Conservation (phyloP, 2,113 vertebrate genomes). For the Clinocottus analis region DNA sequence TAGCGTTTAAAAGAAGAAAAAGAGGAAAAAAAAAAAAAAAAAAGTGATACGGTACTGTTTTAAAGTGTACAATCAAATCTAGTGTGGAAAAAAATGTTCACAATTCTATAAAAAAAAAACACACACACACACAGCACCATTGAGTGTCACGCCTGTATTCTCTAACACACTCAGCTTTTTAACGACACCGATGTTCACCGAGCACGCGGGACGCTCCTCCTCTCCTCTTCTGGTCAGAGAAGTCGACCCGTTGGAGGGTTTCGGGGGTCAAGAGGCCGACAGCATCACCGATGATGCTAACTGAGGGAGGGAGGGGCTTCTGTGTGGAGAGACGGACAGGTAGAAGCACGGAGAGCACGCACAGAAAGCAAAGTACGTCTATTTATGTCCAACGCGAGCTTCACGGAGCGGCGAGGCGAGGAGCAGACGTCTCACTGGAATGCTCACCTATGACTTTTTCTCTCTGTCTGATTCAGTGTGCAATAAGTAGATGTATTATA, state of each 20-base stretch:
- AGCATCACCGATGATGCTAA: constrained; percentile 22
- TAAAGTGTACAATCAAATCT: constrained; percentile 75
- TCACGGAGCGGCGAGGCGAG: constrained; percentile 58
- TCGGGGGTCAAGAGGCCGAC: no score
- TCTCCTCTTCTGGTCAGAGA: no score
- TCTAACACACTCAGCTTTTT: constrained; percentile 33
- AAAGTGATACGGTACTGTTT: constrained; percentile 59
- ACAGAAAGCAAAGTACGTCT: constrained; percentile 42
- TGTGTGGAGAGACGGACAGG: constrained; percentile 23
- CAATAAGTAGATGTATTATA: constrained; percentile 83
- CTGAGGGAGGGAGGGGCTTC: constrained; percentile 17
- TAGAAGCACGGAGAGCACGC: constrained; percentile 40
- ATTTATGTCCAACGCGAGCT: constrained; percentile 78
- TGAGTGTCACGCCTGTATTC: constrained; percentile 64
- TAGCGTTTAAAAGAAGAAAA: constrained; percentile 37
- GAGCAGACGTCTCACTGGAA: constrained; percentile 73
- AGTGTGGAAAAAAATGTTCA: constrained; percentile 65
- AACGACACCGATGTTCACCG: constrained; percentile 32
- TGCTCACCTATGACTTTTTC: constrained; percentile 76
- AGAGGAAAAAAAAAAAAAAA: background rate
- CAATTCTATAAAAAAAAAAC: constrained; percentile 43
- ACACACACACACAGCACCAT: constrained; percentile 43
- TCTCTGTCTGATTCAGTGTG: constrained; percentile 80
- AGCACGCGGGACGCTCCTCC: constrained; percentile 51
- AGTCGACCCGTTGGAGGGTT: no score